Conservation (phyloP, 2,797 vertebrate genomes). For the Fistularia commersonii region DNA sequence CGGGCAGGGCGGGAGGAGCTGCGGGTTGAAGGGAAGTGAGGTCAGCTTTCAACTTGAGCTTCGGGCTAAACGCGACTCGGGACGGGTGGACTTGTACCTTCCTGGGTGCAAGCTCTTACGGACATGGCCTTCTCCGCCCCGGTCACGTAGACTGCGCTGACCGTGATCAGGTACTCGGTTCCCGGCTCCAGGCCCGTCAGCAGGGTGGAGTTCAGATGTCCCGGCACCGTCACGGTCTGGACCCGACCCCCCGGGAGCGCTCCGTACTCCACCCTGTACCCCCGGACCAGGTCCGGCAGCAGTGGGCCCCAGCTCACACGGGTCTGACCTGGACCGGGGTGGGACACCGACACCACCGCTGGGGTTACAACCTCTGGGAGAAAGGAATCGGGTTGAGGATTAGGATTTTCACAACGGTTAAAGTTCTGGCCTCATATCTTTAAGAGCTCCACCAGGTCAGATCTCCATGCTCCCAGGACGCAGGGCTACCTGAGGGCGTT, state of each 20-base stretch:
- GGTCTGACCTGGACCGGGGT: constrained; percentile 73
- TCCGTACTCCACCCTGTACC: constrained; percentile 82
- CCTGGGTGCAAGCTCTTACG: constrained; percentile 83
- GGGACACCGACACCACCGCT: constrained; percentile 74
- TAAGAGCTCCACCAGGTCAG: too few relatives aligned
- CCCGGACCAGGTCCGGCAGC: constrained; percentile 50
- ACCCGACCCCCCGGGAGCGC: constrained; percentile 68
- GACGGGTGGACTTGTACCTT: constrained; percentile 50
- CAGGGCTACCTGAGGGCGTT: too few relatives aligned
- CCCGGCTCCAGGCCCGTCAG: constrained; percentile 76
- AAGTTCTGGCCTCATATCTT: too few relatives aligned
- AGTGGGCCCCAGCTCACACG: constrained; percentile 84
- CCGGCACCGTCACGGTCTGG: constrained; percentile 57
- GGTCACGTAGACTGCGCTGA: constrained; percentile 75
- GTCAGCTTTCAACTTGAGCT: constrained; percentile 6
- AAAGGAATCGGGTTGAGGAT: not conserved
- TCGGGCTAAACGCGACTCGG: too few relatives aligned
- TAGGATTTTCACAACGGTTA: not conserved
- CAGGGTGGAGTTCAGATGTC: constrained; percentile 67
- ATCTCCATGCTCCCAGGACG: too few relatives aligned
- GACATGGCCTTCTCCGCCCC: constrained; percentile 84
- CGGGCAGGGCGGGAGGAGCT: constrained; percentile 38
- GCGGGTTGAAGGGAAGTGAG: not conserved
- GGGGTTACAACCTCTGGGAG: constrained; percentile 73
- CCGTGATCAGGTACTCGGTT: constrained; percentile 86